Evolutionary conservation across 1,140 invertebrate species (phyloP).

Genomic region (Sitobion miscanthi): DNA sequence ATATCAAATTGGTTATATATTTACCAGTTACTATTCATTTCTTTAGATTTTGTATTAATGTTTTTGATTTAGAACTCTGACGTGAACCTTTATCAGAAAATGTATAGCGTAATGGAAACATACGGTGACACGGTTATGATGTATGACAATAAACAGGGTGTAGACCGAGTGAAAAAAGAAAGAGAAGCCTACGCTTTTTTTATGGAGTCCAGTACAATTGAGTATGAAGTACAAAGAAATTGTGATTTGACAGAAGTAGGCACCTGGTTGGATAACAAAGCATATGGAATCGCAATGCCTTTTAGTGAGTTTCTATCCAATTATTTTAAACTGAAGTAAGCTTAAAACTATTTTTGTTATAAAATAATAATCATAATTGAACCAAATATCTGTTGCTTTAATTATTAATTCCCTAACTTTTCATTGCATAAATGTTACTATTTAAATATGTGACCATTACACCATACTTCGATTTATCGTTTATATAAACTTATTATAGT

Average conservation of each 20-base stretch:
- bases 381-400: neutral
- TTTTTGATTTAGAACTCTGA: conserved; percentile 63
- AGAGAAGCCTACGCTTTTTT: conserved; percentile 87
- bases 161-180: conserved; percentile 81
- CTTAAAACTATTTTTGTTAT: neutral
- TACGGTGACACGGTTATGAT: conserved; percentile 84
- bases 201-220: conserved; percentile 92
- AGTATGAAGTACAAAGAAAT: conserved; percentile 88
- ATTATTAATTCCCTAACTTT: neutral
- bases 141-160: conserved; percentile 82
- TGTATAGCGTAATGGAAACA: conserved; percentile 94
- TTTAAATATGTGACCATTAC: neutral
- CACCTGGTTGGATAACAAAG: conserved; percentile 87
- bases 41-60: neutral
- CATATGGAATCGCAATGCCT: conserved; percentile 90
- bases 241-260: conserved; percentile 91
- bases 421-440: neutral
- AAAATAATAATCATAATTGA: neutral
- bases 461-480: neutral
- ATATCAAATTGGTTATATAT: neutral
- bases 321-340: neutral
- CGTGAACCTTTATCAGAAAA: conserved; percentile 81
- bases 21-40: neutral
- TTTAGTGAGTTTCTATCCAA: conserved; percentile 76
- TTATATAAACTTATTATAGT: neutral